Evolutionary conservation across 2,113 vertebrate genomes (phyloP), one percentile per base, ranked within the genome.

Genomic region (Eurypyga helias): DNA sequence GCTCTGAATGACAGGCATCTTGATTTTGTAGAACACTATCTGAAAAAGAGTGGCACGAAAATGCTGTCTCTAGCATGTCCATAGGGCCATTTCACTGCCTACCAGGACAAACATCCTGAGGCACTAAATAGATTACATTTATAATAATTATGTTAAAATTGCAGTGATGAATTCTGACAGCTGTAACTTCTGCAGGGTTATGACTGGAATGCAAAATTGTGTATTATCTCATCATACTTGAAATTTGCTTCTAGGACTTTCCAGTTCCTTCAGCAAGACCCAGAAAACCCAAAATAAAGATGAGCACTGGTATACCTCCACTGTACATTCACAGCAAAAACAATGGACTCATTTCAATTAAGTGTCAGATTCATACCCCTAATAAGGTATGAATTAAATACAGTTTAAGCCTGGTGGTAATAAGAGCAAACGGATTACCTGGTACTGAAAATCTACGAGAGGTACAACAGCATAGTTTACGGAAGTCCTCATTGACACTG

Each of bases 91-190:
- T 96, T 96, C 78, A 76, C 87, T 87, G 87, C 87, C 95, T 51
- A 48, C 49, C 80, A 76, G 87, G 58, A 86, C 52, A 60, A 55
- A 67, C 3, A 14, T 71, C 87, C 93, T 34, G 55, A 29, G 64
- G 91, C 72, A 51, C 51, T 77, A 34, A 61, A 65, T 31, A 93
- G 85, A 95, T 92, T 78, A 86, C 77, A 87, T 84, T 93, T 93
- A 89, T 66, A 83, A 87, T 91, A 89, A 96, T 96, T 89, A 89
- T 31, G 60, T 84, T 78, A 65, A 58, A 85, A 83, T 51, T 60
- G 76, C 61, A 43, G 6, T 87, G 81, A 97, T 93, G 31, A 87
- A 48, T 94, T 95, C 94, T 96, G 97, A 95, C 96, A 96, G 77
- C 62, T 90, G 72, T 43, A 91, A 60, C 71, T 66, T 90, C 71